Evolutionary conservation across 1,140 invertebrate species (phyloP).

Genomic region (Asobara japonica): DNA sequence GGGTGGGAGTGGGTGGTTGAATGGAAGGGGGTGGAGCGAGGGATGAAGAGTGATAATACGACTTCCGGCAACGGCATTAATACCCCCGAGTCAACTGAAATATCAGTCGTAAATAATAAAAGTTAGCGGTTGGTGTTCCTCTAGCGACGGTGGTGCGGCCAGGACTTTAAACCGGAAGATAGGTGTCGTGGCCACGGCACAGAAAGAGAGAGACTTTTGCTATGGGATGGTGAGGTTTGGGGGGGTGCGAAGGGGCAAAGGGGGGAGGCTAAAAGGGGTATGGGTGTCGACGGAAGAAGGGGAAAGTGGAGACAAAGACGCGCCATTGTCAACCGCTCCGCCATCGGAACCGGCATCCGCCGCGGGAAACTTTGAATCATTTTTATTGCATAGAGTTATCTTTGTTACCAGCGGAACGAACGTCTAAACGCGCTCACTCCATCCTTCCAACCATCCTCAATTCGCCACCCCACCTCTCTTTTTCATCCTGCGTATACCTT

Average conservation of each 20-base stretch:
- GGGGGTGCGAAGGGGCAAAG: not conserved
- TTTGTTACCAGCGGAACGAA: slow-evolving; percentile 67
- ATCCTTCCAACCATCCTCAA: slow-evolving; percentile 33
- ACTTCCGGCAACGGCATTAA: slow-evolving; percentile 35
- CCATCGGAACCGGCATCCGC: slow-evolving; percentile 68
- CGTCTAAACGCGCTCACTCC: slow-evolving; percentile 58
- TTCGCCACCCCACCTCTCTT: slow-evolving; percentile 39
- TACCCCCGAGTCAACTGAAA: slow-evolving; percentile 52
- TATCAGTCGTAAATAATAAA: slow-evolving; percentile 70
- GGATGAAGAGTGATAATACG: slow-evolving; percentile 31
- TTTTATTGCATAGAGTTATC: slow-evolving; percentile 70
- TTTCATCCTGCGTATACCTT: slow-evolving; percentile 38
- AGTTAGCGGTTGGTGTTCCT: slow-evolving; percentile 64
- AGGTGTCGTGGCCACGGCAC: slow-evolving; percentile 64
- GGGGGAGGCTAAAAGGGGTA: slow-evolving; percentile 4
- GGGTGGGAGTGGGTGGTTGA: not conserved
- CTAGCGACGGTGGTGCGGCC: slow-evolving; percentile 50
- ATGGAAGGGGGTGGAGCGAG: not conserved
- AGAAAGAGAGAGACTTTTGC: slow-evolving; percentile 30
- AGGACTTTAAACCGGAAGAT: slow-evolving; percentile 68
- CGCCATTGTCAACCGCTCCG: slow-evolving; percentile 66
- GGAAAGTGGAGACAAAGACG: slow-evolving; percentile 64
- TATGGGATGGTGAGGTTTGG: slow-evolving; percentile 38
- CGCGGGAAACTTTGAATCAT: slow-evolving; percentile 69
- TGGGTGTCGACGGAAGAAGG: slow-evolving; percentile 27